phyloP scores from a whole-genome alignment of 2,113 vertebrate species.

The Euleptes europaea region DNA sequence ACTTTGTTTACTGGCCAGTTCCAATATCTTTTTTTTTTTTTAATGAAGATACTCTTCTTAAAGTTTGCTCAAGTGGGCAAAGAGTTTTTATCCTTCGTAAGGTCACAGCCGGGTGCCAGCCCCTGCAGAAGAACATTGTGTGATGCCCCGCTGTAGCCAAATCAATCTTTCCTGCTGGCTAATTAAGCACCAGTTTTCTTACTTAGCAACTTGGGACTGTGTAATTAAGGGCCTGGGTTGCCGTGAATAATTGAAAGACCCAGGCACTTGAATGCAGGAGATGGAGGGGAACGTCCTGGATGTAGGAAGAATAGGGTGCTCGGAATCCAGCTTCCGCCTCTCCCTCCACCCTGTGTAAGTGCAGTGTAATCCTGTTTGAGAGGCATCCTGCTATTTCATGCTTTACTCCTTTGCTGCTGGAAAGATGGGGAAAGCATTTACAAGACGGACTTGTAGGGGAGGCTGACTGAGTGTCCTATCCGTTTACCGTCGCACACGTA shows the following conservation, averaged over 20 bases:
- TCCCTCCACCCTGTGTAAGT: not conserved
- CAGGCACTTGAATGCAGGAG: constrained; percentile 48
- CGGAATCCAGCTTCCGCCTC: not conserved
- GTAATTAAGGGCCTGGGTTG: constrained; percentile 77
- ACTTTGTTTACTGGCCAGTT: not conserved
- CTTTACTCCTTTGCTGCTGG: not conserved
- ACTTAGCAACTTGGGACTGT: constrained; percentile 71
- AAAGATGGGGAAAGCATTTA: not conserved
- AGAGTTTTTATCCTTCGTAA: constrained; percentile 66
- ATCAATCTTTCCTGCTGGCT: constrained; percentile 76
- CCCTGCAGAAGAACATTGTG: constrained; percentile 66
- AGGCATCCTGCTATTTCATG: not conserved
- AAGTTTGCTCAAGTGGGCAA: constrained; percentile 35
- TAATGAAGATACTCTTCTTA: not conserved
- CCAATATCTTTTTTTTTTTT: not conserved
- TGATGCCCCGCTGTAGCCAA: constrained; percentile 72
- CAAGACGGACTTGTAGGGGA: no score
- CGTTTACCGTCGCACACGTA: not conserved
- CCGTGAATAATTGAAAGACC: constrained; percentile 74
- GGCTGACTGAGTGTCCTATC: not conserved
- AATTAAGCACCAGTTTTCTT: constrained; percentile 76
- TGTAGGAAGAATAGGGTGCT: not conserved
- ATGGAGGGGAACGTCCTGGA: constrained; percentile 47
- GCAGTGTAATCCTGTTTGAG: not conserved
- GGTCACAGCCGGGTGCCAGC: constrained; percentile 67